Base-by-base conservation (phyloP, 2,113 vertebrate species). In the Apteryx mantelli region DNA sequence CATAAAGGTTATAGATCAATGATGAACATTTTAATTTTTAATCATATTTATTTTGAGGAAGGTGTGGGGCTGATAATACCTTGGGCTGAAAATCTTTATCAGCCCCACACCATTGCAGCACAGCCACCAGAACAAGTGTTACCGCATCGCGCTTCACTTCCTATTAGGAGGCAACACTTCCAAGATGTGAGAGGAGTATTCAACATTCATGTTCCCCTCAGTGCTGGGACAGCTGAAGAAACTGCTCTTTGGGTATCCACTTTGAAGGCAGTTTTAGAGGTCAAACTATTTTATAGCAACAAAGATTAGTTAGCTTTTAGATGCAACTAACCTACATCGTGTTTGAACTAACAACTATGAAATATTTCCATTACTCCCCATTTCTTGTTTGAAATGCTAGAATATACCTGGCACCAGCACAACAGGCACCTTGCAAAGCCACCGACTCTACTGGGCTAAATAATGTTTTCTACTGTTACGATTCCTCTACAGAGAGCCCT, bases 141-240 rank as follows among this genome's bases (percentile, higher is more conserved):
- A 5, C 30, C 32, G 79, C 65, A 11, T 50, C 9, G 32, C 2
- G 4, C 50, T 66, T 20, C 20, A 7, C 42, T 11, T 24, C n/a
- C 65, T 40, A 2, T 1, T 8, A 0, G 0, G 46, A 7, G 50
- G 11, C 60, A 74, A 73, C 53, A 19, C 34, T 25, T 21, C 56
- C 21, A 56, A 9, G 22, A 19, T 2, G 7, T 1, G 3, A 82
- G 24, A 73, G 42, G 17, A 77, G 24, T 6, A 66, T n/a, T 44
- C 38, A 58, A 24, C 52, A 86, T 0, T 38, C 34, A 1, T 0
- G 4, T 5, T 13, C n/a, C 65, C 4, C 1, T 11, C 75, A 52
- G 53, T 2, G n/a, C 28, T 38, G 44, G 22, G 25, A 32, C 53
- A 78, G 50, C 68, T 58, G 32, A 36, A 22, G 65, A 60, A 89